A percentile compares a stretch with the other conserved stretches of the same genome.
phyloP scores from a whole-genome alignment of 2,797 vertebrate species.

The Rhinogobio ventralis region DNA sequence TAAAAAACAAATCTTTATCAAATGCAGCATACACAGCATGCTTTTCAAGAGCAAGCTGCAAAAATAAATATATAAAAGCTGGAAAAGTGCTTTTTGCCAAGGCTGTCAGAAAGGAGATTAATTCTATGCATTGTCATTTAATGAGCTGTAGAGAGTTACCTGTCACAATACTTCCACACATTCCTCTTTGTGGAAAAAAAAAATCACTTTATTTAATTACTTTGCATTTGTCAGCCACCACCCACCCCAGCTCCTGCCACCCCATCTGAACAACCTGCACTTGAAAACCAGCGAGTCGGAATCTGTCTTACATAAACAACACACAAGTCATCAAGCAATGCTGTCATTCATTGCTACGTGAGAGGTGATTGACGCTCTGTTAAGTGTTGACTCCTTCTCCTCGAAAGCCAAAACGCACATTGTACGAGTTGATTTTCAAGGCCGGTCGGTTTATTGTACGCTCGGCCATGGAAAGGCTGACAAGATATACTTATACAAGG shows the following conservation, averaged over 20 bases:
- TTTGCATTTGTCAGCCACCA: conserved; percentile 54
- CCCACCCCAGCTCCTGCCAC: neutral
- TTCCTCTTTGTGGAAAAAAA: conserved; percentile 69
- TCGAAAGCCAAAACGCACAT: neutral
- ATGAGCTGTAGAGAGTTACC: conserved; percentile 76
- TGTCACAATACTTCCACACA: conserved; percentile 71
- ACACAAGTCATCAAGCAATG: conserved; percentile 12
- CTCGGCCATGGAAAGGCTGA: conserved; percentile 22
- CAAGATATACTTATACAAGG: conserved; percentile 37
- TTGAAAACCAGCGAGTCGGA: conserved; percentile 38
- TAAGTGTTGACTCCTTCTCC: neutral
- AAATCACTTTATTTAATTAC: conserved; percentile 73
- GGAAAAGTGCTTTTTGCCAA: conserved; percentile 63
- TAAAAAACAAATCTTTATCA: conserved; percentile 58
- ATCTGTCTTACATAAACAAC: conserved; percentile 34
- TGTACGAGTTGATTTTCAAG: conserved; percentile 17
- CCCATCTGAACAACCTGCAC: conserved; percentile 45
- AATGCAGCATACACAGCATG: neutral
- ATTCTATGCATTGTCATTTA: conserved; percentile 75
- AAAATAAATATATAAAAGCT: conserved; percentile 45
- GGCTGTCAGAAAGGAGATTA: conserved; percentile 75
- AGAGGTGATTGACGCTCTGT: conserved; percentile 30
- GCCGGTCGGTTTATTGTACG: conserved; percentile 30
- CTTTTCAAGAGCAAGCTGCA: conserved; percentile 24
- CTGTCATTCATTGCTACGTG: conserved; percentile 8